Conservation (phyloP, 2,797 vertebrate species). For the Pterois miles region DNA sequence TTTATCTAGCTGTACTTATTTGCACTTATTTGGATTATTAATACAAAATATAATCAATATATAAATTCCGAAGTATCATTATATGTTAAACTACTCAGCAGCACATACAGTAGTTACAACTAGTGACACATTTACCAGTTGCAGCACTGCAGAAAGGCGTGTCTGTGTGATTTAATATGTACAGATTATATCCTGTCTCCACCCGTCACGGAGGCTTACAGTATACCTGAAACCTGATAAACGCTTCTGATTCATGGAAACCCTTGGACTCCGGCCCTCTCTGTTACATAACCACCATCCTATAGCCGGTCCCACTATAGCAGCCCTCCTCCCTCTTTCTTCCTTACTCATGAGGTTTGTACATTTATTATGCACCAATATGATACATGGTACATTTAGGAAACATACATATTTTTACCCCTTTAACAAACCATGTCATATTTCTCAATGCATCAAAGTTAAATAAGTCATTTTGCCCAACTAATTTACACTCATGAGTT, state of each 20-base stretch:
- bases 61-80: background rate
- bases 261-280: constrained; percentile 27
- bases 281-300: constrained; percentile 21
- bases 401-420: background rate
- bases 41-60: background rate
- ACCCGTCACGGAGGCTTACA: background rate
- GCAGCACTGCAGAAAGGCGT: constrained; percentile 31
- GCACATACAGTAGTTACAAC: background rate
- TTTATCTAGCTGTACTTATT: background rate
- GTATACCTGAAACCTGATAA: constrained; percentile 43
- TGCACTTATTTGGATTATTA: background rate
- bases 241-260: constrained; percentile 38
- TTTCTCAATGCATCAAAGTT: background rate
- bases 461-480: background rate
- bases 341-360: background rate
- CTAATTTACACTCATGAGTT: background rate
- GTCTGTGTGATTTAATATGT: constrained; percentile 29
- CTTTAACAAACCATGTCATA: background rate
- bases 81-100: background rate
- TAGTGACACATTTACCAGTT: background rate
- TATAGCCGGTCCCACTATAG: background rate
- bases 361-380: background rate
- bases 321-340: background rate
- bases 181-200: constrained; percentile 32
- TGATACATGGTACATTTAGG: background rate